Base-by-base conservation (phyloP, 35 echinoderm and acorn worm genomes). In the Lytechinus variegatus region DNA sequence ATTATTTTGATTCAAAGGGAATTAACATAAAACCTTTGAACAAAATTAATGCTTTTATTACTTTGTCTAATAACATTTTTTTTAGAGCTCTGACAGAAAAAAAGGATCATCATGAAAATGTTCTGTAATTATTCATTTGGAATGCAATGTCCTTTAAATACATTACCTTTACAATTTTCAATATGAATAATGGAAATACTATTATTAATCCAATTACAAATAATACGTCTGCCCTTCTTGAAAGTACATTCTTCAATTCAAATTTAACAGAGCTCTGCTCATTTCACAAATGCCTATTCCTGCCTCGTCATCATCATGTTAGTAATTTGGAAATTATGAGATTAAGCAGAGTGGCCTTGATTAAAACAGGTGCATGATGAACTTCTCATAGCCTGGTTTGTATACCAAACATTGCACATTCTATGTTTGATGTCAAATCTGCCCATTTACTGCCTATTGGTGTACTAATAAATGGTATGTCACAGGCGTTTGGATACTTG, bases 311-410 rank as follows among this genome's bases (percentile, higher is more conserved):
- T 79, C 66, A 79, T 79, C 12, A 79, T 79, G 66, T 27, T 79
- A 16, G n/a, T 79, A 79, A 79, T 79, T 79, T 79, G 66, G n/a
- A 79, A 79, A 79, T 79, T 79, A 79, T 79, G 66, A 79, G 66
- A 79, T 79, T 79, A 79, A 79, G n/a, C 19, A 24, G 19, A 5
- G 66, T 79, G 66, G 19, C 66, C 66, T 79, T n/a, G 66, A 79
- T 79, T 79, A 79, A 79, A 79, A 79, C 66, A 79, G 66, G 66
- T 79, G 66, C 66, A 79, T 79, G 66, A 5, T 79, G 66, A 79
- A 79, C 66, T 79, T 19, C 14, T 8, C 8, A 8, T 7, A 79
- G 16, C 66, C 19, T 79, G 14, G 14, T 79, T 79, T 24, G 66
- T 4, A 79, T 4, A n/a, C n/a, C 16, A 24, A 24, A 79, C 14